Evolutionary conservation across 2,113 vertebrate genomes (phyloP).

Genomic region (Corydoras maculifer): DNA sequence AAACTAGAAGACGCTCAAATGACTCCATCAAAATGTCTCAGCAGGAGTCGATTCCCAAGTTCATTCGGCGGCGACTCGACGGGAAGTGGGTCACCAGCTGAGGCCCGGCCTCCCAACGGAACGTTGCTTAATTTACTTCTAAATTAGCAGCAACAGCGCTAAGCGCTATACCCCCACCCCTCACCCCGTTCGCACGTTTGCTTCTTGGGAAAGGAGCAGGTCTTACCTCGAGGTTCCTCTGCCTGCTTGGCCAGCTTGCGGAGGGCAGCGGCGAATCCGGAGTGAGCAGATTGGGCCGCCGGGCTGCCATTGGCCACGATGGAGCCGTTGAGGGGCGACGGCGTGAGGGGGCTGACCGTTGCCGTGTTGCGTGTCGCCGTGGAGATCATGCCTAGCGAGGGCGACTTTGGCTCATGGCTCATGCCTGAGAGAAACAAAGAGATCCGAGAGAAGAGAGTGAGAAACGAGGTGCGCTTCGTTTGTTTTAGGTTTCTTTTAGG

Average conservation of each 20-base stretch:
- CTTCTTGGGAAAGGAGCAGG: too few relatives aligned
- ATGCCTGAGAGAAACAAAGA: conserved; percentile 77
- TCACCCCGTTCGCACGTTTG: too few relatives aligned
- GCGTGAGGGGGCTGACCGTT: conserved; percentile 96
- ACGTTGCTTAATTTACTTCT: conserved; percentile 51
- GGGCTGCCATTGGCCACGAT: conserved; percentile 95
- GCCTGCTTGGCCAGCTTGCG: conserved; percentile 99
- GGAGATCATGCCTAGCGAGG: conserved; percentile 99
- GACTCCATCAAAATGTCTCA: background rate
- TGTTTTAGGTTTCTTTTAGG: conserved; percentile 17
- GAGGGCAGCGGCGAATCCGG: conserved; percentile 95
- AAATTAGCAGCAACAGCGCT: conserved; percentile 34
- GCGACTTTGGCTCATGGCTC: conserved; percentile 99
- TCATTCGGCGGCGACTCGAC: background rate
- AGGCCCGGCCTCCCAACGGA: conserved; percentile 43
- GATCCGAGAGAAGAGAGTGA: conserved; percentile 52
- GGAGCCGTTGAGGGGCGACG: conserved; percentile 92
- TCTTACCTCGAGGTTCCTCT: conserved; percentile 94
- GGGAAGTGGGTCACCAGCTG: conserved; percentile 49
- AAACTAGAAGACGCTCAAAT: too few relatives aligned
- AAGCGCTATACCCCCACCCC: too few relatives aligned
- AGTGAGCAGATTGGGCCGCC: conserved; percentile 86
- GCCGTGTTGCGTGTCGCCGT: conserved; percentile 94
- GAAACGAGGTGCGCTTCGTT: background rate
- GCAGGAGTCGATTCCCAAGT: background rate